Base-by-base conservation (phyloP, 2,113 vertebrate genomes). In the Sander vitreus region DNA sequence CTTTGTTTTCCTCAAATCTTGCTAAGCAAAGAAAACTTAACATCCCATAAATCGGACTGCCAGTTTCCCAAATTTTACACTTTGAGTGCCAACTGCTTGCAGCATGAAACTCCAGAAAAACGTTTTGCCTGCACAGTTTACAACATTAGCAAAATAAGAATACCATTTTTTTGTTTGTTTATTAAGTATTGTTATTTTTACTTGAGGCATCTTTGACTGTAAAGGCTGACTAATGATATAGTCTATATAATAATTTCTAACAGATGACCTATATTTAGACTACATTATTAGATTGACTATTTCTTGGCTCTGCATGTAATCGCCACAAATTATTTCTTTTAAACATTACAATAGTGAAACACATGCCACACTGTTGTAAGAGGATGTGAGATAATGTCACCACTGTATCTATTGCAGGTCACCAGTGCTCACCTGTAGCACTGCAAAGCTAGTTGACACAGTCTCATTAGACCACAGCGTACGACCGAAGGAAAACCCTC, bases 391-490 rank as follows among this genome's bases (percentile, higher is more conserved):
- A 67, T 81, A 78, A 82, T 83, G 65, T 76, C 76, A 78, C 39
- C 43, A 23, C 5, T 50, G 58, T 50, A 5, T 60, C 21, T 48
- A 45, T 10, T 83, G 23, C 66, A 67, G 68, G 77, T 73, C 76
- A 76, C 45, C 18, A 1, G 71, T 69, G 53, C 39, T 69, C 47
- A 69, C 51, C 57, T 70, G 73, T 64, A 70, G 51, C 36, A 63
- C 9, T 51, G 55, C 59, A 83, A 83, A 87, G 69, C 62, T 39
- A 16, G 43, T 69, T 43, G 80, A 78, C 33, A 72, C 53, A 84
- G 82, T 84, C 54, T 83, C 85, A 84, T 88, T 88, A 92, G 58
- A 71, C 62, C 43, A 33, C 48, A 64, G 33, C 15, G 12, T 73
- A 73, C 60, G 77, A 74, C 63, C 6, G 6, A 69, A 62, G 25